Evolutionary conservation across 2,888 invertebrate species (phyloP).

Genomic region (Agrotis clavis): DNA sequence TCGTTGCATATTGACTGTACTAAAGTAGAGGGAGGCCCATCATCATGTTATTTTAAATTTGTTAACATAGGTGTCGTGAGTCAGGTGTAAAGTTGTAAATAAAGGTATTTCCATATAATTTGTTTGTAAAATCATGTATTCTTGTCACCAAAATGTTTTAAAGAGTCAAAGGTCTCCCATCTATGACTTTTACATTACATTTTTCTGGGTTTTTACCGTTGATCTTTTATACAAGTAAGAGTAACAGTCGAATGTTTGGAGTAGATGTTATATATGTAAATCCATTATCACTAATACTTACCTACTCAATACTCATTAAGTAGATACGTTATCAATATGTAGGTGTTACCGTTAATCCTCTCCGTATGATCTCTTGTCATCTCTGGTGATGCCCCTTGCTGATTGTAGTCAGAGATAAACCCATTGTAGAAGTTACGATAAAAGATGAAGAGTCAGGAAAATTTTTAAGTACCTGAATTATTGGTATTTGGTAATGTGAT

Average conservation of each 20-base stretch:
- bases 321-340: conserved; percentile 3
- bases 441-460: neutral
- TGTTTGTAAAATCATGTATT: too few species aligned
- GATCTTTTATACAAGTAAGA: neutral
- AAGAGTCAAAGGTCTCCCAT: too few species aligned
- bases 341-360: neutral
- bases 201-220: neutral
- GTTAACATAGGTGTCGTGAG: neutral
- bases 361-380: neutral
- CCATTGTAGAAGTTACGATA: neutral
- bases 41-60: neutral
- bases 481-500: neutral
- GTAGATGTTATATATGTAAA: neutral
- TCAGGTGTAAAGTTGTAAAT: neutral
- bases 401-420: conserved; percentile 5
- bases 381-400: neutral
- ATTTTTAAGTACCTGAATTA: neutral
- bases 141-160: neutral
- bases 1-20: too few species aligned
- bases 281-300: neutral
- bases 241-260: neutral
- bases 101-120: too few species aligned
- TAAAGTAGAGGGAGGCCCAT: neutral
- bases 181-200: too few species aligned
- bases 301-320: neutral